Evolutionary conservation across 1,140 invertebrate species (phyloP).

Genomic region (Drosophila obscura): DNA sequence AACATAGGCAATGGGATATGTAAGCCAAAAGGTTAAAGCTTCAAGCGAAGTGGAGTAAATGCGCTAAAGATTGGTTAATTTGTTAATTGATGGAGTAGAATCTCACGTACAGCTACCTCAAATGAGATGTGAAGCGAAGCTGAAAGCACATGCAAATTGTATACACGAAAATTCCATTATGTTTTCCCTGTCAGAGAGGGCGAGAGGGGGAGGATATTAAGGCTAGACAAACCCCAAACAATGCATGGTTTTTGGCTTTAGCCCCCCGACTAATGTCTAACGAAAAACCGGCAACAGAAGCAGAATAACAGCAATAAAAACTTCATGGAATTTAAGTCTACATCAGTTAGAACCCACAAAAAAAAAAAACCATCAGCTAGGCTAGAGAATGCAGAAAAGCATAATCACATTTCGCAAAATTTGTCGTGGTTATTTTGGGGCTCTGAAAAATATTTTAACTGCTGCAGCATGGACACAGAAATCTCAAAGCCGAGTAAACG

Average conservation of each 20-base stretch:
- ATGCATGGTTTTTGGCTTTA: conserved; percentile 45
- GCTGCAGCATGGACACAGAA: too few relatives aligned
- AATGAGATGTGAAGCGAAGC: not conserved
- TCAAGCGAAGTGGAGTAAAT: too few relatives aligned
- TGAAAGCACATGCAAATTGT: conserved; percentile 57
- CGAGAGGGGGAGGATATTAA: conserved; percentile 30
- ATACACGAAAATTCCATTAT: conserved; percentile 68
- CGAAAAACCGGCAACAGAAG: not conserved
- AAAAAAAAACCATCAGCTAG: conserved; percentile 32
- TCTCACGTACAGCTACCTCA: not conserved
- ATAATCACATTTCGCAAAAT: conserved; percentile 27
- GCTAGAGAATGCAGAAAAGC: conserved; percentile 30
- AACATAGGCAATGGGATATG: conserved; percentile 6
- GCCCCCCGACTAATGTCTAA: conserved; percentile 6
- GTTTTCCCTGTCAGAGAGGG: conserved; percentile 29
- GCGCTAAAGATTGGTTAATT: conserved; percentile 35
- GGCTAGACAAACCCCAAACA: conserved; percentile 62
- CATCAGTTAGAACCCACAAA: conserved; percentile 41
- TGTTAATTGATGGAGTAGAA: conserved; percentile 60
- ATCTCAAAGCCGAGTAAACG: too few relatives aligned
- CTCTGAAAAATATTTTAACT: conserved; percentile 15
- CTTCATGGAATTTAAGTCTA: conserved; percentile 67
- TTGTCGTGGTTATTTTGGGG: conserved; percentile 55
- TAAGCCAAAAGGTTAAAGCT: not conserved
- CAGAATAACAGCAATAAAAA: conserved; percentile 43